Percentiles rank a stretch among this genome's conserved stretches.
These are phyloP conservation scores for Cassiopea xamachana DNA, from an alignment of 30 jellyfish, hydroid and myxozoan genomes.

Conservation along the genomic window DNA sequence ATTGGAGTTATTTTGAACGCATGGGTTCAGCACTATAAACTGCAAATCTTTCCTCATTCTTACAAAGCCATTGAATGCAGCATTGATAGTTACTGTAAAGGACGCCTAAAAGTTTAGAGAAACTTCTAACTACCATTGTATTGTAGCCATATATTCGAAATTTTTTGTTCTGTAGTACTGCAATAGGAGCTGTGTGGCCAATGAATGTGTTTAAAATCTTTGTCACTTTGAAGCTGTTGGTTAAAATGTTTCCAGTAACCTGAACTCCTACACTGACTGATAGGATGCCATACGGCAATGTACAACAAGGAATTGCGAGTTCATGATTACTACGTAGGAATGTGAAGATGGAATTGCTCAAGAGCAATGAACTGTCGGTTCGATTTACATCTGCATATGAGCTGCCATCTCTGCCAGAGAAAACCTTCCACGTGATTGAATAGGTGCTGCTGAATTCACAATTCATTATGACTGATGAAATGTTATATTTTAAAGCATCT, in stretches of 20 bases:
- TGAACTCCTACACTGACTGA: constrained; percentile 28
- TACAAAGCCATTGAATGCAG: too few relatives aligned
- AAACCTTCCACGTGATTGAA: constrained; percentile 25
- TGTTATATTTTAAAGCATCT: constrained; percentile 11
- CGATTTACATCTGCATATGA: neutral
- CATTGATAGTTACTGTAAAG: too few relatives aligned
- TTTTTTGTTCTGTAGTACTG: constrained; percentile 14
- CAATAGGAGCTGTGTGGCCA: constrained; percentile 35
- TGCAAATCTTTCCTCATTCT: too few relatives aligned
- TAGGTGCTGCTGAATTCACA: constrained; percentile 50
- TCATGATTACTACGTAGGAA: constrained; percentile 11
- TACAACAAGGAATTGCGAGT: constrained; percentile 55
- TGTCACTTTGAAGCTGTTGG: neutral
- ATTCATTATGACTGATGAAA: constrained; percentile 18
- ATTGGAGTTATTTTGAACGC: too few relatives aligned
- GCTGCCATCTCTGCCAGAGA: constrained; percentile 15
- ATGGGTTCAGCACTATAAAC: too few relatives aligned
- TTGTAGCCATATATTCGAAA: constrained; percentile 32
- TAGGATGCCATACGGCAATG: constrained; percentile 38
- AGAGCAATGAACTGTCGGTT: constrained; percentile 15
- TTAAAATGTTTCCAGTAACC: constrained; percentile 32
- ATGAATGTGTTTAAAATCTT: constrained; percentile 3
- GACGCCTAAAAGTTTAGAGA: too few relatives aligned
- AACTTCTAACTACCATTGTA: constrained; percentile 16
- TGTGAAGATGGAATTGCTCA: constrained; percentile 10